Evolutionary conservation across 2,113 vertebrate species (phyloP).

Genomic region (Apodemus sylvaticus): DNA sequence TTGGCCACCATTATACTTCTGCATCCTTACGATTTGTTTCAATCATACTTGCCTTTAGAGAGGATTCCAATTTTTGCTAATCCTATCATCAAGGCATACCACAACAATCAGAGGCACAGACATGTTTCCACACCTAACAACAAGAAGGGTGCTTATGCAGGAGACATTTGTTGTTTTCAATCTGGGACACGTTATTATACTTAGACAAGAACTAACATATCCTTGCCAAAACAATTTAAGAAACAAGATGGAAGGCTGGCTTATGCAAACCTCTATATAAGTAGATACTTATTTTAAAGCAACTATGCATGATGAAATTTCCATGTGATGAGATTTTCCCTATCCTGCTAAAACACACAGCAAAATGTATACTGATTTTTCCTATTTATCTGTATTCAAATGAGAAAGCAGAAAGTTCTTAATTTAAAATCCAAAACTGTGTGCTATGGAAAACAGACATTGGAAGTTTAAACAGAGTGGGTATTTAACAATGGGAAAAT

Average conservation of each 20-base stretch:
- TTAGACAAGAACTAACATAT: neutral
- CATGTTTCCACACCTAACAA: neutral
- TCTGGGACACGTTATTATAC: conserved; percentile 23
- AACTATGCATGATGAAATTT: neutral
- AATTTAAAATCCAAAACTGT: neutral
- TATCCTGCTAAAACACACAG: neutral
- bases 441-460: neutral
- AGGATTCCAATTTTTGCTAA: conserved; percentile 3
- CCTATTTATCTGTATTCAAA: neutral
- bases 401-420: neutral
- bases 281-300: neutral
- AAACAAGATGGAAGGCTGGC: neutral
- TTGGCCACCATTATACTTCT: conserved; percentile 71
- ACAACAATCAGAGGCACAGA: neutral
- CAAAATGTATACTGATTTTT: neutral
- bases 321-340: neutral
- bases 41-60: conserved; percentile 72
- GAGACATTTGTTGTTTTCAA: neutral
- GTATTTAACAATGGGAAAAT: neutral
- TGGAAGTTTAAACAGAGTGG: neutral
- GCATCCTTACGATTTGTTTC: conserved; percentile 65
- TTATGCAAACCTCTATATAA: neutral
- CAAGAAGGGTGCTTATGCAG: neutral
- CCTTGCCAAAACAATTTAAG: neutral
- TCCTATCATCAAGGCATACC: conserved; percentile 47